Evolutionary conservation across 2,113 vertebrate species (phyloP).

Genomic region (Oncorhynchus kisutch): DNA sequence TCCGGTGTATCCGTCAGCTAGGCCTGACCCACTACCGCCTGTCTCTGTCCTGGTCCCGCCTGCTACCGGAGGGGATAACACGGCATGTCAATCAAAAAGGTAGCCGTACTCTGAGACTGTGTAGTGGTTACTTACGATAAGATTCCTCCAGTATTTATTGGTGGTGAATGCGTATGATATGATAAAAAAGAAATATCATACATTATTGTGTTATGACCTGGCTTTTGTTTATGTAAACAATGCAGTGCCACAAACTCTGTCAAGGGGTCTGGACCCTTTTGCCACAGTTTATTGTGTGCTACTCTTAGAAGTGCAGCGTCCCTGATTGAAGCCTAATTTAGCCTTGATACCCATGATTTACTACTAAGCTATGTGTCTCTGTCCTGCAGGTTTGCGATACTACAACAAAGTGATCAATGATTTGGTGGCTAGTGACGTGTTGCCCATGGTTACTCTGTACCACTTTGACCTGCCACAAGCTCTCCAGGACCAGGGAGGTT

Average conservation of each 20-base stretch:
- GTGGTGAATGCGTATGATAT: background rate
- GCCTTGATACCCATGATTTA: too few relatives aligned
- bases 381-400: slow-evolving; percentile 72
- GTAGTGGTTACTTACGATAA: background rate
- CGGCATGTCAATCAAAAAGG: slow-evolving; percentile 89
- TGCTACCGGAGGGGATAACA: slow-evolving; percentile 91
- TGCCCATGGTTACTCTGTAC: slow-evolving; percentile 76
- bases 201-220: background rate
- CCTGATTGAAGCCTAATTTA: too few relatives aligned
- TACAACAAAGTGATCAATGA: slow-evolving; percentile 80
- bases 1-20: slow-evolving; percentile 92
- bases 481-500: slow-evolving; percentile 76
- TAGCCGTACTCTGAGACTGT: slow-evolving; percentile 46
- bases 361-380: background rate
- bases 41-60: slow-evolving; percentile 94
- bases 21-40: slow-evolving; percentile 94
- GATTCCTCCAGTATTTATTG: background rate
- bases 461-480: slow-evolving; percentile 80
- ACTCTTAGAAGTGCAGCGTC: background rate
- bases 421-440: slow-evolving; percentile 68
- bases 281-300: background rate
- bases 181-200: background rate
- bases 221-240: background rate
- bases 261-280: background rate
- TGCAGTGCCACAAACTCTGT: background rate